Evolutionary conservation across 1,140 invertebrate species (phyloP), one percentile per base, ranked within the genome.

Genomic region (Drosophila busckii): DNA sequence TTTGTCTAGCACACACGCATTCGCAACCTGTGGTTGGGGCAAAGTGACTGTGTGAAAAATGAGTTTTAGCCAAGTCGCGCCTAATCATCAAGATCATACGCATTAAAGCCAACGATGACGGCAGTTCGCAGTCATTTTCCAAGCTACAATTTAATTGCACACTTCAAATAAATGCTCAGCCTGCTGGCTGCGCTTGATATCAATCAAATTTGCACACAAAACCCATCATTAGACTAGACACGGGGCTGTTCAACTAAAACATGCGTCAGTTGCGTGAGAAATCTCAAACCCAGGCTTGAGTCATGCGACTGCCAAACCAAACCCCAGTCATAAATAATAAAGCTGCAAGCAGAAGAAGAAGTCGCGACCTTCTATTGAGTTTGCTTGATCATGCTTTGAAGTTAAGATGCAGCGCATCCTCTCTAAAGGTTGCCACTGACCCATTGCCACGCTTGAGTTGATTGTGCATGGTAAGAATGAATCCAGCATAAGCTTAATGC

Each of bases 211-310:
- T 37, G 45, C 54, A 58, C 38, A 34, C 50, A 54, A 34, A 54
- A 55, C 46, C 64, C 50, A 76, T 69, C 68, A 76, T 75, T 75
- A 75, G 55, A 53, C 46, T 45, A 45, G 42, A 44, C 46, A 60
- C 59, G 66, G 52, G 52, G 22, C 50, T 31, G 38, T 42, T 46
- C 22, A 29, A 54, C 54, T 55, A 40, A 50, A 38, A 48, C 53
- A 49, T 34, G 38, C 28, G 26, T 29, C 56, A 58, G 29, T 32
- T 76, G 71, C 70, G 66, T 76, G 70, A 70, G 69, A 73, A 73
- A 52, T 45, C 34, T 22, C 22, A 15, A 40, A 32, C 29, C 20
- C 37, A 23, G 53, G 19, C 23, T n/a, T 71, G 62, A 71, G 28
- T 67, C 69, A 71, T 49, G 4, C 12, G 13, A 66, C 41, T 25